Conservation (phyloP, 2,888 invertebrate genomes). For the Gandaritis pyraliata region DNA sequence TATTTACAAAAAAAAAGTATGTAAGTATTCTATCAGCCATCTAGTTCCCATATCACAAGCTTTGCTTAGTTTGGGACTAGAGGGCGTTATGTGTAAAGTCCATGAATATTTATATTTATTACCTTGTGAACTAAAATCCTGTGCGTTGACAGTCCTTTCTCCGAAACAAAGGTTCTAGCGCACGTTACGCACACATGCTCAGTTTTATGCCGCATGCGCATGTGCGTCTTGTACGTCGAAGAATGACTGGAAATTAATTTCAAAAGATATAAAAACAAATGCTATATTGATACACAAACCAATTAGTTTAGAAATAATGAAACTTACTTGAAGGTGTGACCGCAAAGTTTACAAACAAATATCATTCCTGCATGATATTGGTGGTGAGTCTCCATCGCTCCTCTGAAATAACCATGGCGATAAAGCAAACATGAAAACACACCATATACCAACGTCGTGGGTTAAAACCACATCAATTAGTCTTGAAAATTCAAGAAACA, state of each 20-base stretch:
- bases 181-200: conserved; percentile 26
- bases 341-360: conserved; percentile 13
- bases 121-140: conserved; percentile 17
- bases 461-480: too few relatives aligned
- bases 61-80: too few relatives aligned
- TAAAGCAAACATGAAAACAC: too few relatives aligned
- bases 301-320: background rate
- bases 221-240: conserved; percentile 22
- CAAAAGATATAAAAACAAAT: background rate
- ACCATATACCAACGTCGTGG: too few relatives aligned
- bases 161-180: conserved; percentile 27
- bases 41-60: too few relatives aligned
- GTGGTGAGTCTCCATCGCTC: conserved; percentile 11
- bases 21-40: too few relatives aligned
- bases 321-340: conserved; percentile 13
- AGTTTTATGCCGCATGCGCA: conserved; percentile 15
- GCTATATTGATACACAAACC: background rate
- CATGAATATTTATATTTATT: too few relatives aligned
- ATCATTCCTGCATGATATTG: conserved; percentile 7
- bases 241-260: conserved; percentile 12
- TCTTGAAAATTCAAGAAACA: too few relatives aligned
- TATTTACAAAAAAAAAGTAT: too few relatives aligned
- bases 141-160: conserved; percentile 19
- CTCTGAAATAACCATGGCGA: conserved; percentile 6
- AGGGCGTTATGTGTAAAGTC: too few relatives aligned